Conservation (phyloP, 2,797 vertebrate species). For the Cetoscarus ocellatus region DNA sequence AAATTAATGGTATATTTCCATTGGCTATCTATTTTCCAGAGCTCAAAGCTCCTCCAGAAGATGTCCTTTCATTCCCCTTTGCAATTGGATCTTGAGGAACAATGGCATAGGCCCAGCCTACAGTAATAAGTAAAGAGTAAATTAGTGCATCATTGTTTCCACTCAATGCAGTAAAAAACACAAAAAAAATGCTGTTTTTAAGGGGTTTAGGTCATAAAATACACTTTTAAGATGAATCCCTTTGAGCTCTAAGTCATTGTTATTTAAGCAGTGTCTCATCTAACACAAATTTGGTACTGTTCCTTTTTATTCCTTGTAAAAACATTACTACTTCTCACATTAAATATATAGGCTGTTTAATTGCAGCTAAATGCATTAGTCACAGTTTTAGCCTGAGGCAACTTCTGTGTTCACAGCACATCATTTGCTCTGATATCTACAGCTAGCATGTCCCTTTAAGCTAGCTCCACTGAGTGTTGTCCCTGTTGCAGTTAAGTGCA, state of each 20-base stretch:
- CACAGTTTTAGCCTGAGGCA: slow-evolving; percentile 67
- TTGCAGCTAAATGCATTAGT: slow-evolving; percentile 77
- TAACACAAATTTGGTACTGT: slow-evolving; percentile 37
- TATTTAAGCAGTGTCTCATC: slow-evolving; percentile 30
- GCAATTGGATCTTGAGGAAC: slow-evolving; percentile 63
- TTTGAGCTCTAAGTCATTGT: slow-evolving; percentile 33
- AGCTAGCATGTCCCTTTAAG: slow-evolving; percentile 65
- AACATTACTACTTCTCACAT: slow-evolving; percentile 62
- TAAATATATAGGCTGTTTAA: slow-evolving; percentile 74
- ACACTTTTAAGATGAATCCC: slow-evolving; percentile 4
- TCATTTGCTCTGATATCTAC: slow-evolving; percentile 73
- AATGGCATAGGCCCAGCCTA: slow-evolving; percentile 61
- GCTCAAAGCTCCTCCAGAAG: slow-evolving; percentile 43
- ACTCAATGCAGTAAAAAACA: slow-evolving; percentile 39
- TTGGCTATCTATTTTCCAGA: slow-evolving; percentile 53
- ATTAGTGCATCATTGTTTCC: slow-evolving; percentile 49
- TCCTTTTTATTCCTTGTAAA: slow-evolving; percentile 48
- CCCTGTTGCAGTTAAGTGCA: slow-evolving; percentile 61
- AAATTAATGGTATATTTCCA: slow-evolving; percentile 48
- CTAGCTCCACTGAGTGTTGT: slow-evolving; percentile 54
- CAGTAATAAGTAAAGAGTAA: slow-evolving; percentile 63
- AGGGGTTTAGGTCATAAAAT: slow-evolving; percentile 24
- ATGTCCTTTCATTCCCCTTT: slow-evolving; percentile 60
- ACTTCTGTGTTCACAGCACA: slow-evolving; percentile 58
- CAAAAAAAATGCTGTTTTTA: slow-evolving; percentile 11